A percentile compares a stretch with the other conserved stretches of the same genome.
phyloP scores from a whole-genome alignment of 2,888 invertebrate species.

The Alentia gelatinosa region DNA sequence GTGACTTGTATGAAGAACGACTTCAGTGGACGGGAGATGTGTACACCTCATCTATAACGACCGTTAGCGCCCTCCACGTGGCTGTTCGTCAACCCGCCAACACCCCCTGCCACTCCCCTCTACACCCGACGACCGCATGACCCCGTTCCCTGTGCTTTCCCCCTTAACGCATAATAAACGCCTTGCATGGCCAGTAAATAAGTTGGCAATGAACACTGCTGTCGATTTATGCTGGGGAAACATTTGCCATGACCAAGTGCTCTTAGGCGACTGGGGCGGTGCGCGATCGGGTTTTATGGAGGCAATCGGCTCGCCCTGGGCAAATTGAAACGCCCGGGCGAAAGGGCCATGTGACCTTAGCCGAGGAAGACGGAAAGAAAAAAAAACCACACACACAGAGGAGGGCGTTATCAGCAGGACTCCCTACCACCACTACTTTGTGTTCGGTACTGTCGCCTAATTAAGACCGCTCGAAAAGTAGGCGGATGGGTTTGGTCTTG shows the following conservation, averaged over 20 bases:
- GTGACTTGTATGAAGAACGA: no score
- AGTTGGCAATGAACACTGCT: background rate
- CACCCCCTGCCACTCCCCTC: background rate
- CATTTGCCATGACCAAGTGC: conserved; percentile 10
- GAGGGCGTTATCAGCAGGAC: no score
- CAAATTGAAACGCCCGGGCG: background rate
- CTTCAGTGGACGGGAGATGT: no score
- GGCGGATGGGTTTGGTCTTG: background rate
- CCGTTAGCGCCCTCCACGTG: background rate
- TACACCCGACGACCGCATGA: background rate
- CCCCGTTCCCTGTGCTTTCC: background rate
- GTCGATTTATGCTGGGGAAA: conserved; percentile 24
- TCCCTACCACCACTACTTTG: no score
- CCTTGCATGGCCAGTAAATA: background rate
- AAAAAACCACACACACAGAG: background rate
- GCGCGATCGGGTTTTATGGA: background rate
- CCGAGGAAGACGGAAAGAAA: background rate
- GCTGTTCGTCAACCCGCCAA: background rate
- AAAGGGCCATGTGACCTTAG: background rate
- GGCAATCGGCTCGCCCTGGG: background rate
- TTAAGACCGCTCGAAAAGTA: no score
- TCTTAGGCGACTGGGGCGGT: background rate
- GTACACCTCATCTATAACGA: no score
- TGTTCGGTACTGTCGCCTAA: no score
- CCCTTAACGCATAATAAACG: conserved; percentile 23